phyloP scores from a whole-genome alignment of 2,888 invertebrate genomes.

The Tachystola acroxantha region DNA sequence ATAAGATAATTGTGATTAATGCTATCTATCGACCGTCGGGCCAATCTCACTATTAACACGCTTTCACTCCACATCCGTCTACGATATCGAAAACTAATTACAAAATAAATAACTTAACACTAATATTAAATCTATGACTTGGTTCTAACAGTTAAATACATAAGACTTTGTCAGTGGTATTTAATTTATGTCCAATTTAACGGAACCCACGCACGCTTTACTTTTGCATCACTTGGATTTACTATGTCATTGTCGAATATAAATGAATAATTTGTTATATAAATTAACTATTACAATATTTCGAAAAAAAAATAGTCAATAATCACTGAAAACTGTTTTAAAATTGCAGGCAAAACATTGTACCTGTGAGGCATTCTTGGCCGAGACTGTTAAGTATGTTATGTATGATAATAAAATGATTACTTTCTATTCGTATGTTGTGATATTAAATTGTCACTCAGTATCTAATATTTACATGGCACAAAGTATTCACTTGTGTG shows the following conservation, averaged over 20 bases:
- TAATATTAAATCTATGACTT: conserved; percentile 60
- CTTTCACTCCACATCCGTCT: conserved; percentile 5
- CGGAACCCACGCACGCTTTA: too few relatives aligned
- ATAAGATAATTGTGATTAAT: conserved; percentile 4
- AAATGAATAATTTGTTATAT: too few relatives aligned
- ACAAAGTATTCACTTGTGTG: conserved; percentile 70
- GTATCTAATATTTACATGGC: conserved; percentile 45
- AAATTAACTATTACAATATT: too few relatives aligned
- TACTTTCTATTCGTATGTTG: too few relatives aligned
- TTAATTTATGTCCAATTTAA: neutral
- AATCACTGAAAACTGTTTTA: too few relatives aligned
- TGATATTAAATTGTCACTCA: neutral
- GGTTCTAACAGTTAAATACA: conserved; percentile 31
- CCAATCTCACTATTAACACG: conserved; percentile 12
- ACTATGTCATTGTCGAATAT: too few relatives aligned
- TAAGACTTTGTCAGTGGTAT: conserved; percentile 6
- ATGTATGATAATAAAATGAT: too few relatives aligned
- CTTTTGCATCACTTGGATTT: too few relatives aligned
- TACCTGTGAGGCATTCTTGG: too few relatives aligned
- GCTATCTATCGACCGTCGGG: conserved; percentile 6
- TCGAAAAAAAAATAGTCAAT: too few relatives aligned
- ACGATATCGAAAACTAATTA: conserved; percentile 20
- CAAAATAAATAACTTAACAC: conserved; percentile 68
- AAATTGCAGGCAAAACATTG: too few relatives aligned
- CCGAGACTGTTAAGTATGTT: too few relatives aligned